These are phyloP conservation scores for Suricata suricatta DNA, from an alignment of 2,113 vertebrate species.

Conservation along the genomic window DNA sequence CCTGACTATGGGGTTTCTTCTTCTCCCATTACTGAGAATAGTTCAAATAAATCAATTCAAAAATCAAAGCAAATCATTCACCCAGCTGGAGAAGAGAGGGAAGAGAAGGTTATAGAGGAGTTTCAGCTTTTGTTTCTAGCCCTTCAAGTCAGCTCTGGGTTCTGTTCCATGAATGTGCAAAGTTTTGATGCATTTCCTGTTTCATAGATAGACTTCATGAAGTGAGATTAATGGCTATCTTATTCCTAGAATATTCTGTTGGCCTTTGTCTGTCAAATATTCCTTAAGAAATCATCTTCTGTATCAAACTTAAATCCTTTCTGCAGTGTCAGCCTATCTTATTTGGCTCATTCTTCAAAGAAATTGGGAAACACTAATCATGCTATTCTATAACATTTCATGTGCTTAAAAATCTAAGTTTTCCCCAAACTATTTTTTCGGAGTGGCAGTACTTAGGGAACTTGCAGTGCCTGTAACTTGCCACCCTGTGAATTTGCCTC, in stretches of 20 bases:
- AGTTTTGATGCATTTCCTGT: not conserved
- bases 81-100: not conserved
- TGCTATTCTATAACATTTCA: not conserved
- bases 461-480: not conserved
- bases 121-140: not conserved
- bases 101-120: not conserved
- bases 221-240: not conserved
- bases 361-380: not conserved
- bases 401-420: not conserved
- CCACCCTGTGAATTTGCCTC: not conserved
- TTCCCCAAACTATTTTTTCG: not conserved
- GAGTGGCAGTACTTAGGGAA: not conserved
- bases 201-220: not conserved
- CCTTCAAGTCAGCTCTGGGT: not conserved
- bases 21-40: not conserved
- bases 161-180: not conserved
- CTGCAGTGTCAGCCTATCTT: not conserved
- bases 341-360: constrained; percentile 10
- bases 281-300: not conserved
- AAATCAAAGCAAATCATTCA: not conserved
- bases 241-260: not conserved
- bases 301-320: not conserved
- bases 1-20: not conserved
- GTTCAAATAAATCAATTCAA: constrained; percentile 2
- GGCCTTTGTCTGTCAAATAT: not conserved